phyloP scores from a whole-genome alignment of 2,797 vertebrate genomes.

The Peromyscus attwateri region DNA sequence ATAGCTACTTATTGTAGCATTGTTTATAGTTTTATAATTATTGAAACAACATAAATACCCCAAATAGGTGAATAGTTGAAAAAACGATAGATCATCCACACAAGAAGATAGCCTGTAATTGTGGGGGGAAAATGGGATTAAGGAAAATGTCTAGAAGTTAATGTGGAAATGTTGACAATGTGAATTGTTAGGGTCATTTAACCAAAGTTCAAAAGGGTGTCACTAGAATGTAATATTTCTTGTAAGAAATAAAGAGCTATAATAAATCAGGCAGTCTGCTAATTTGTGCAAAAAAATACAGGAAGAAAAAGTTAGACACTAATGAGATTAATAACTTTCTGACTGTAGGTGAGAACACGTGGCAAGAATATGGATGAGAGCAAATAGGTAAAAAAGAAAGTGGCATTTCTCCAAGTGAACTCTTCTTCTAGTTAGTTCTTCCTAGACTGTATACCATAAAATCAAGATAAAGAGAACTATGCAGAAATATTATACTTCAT shows the following conservation, averaged over 20 bases:
- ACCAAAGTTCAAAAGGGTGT: background rate
- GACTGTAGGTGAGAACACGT: background rate
- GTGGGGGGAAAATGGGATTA: background rate
- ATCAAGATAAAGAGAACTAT: background rate
- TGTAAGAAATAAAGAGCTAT: background rate
- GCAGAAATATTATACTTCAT: background rate
- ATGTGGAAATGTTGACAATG: background rate
- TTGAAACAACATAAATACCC: background rate
- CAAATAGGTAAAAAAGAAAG: background rate
- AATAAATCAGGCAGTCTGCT: background rate
- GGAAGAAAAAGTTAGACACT: background rate
- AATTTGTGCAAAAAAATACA: background rate
- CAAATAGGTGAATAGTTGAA: background rate
- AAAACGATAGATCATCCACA: background rate
- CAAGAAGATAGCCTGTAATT: background rate
- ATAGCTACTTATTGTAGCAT: background rate
- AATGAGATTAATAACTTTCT: background rate
- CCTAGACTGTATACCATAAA: background rate
- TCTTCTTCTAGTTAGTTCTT: background rate
- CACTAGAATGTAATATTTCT: background rate
- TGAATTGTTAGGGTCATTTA: slow-evolving; percentile 29
- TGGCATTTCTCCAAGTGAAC: background rate
- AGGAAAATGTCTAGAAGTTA: slow-evolving; percentile 26
- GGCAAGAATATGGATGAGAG: background rate
- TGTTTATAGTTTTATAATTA: slow-evolving; percentile 18